A percentile compares a stretch with the other conserved stretches of the same genome.
Conservation (phyloP, 2,113 vertebrate genomes). For the Nannobrachium achirus region DNA sequence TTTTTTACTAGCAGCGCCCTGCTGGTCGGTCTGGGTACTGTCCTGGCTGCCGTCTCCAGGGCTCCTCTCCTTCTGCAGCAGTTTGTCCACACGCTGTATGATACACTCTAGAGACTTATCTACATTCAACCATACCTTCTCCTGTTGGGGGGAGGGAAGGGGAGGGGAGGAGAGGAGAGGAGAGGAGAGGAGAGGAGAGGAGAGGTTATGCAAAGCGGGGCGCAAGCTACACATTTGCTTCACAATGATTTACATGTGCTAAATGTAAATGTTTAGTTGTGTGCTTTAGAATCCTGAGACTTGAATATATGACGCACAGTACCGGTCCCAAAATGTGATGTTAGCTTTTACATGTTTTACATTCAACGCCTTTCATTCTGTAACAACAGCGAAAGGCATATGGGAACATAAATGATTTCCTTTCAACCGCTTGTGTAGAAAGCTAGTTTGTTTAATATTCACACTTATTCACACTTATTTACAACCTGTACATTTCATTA, state of each 20-base stretch:
- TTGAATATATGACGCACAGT: too few species aligned
- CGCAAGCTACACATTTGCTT: background rate
- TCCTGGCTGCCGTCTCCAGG: constrained; percentile 84
- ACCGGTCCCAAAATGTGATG: too few species aligned
- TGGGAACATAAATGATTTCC: too few species aligned
- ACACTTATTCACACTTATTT: too few species aligned
- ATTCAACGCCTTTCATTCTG: too few species aligned
- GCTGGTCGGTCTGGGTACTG: constrained; percentile 80
- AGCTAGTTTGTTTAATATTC: too few species aligned
- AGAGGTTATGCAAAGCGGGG: constrained; percentile 7
- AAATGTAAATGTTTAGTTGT: too few species aligned
- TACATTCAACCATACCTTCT: constrained; percentile 97
- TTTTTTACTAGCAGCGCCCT: constrained; percentile 85
- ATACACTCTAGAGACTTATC: constrained; percentile 98
- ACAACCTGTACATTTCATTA: too few species aligned
- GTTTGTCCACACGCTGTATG: constrained; percentile 95
- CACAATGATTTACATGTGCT: constrained; percentile 2
- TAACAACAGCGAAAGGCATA: too few species aligned
- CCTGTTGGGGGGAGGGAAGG: constrained; percentile 77
- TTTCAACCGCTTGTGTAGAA: too few species aligned
- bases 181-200: background rate
- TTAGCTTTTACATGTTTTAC: too few species aligned
- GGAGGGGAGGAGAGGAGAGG: background rate
- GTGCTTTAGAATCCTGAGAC: too few species aligned
- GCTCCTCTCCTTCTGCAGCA: constrained; percentile 91